A percentile compares a stretch with the other conserved stretches of the same genome.
Evolutionary conservation across 2,797 vertebrate genomes (phyloP).

Genomic region (Acipenser ruthenus): DNA sequence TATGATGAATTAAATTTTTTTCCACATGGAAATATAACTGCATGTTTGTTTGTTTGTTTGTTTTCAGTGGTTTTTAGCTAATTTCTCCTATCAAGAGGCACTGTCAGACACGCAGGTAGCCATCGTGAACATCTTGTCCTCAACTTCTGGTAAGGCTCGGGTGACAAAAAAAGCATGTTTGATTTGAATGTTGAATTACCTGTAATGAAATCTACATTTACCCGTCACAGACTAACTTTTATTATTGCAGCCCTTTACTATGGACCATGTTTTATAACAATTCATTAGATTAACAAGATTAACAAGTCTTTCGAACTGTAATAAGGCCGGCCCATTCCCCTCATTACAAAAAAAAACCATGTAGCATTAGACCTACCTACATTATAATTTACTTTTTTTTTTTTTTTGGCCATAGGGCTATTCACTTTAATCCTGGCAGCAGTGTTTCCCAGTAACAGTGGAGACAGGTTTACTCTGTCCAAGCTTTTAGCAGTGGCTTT

Average conservation of each 20-base stretch:
- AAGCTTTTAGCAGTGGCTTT: slow-evolving; percentile 85
- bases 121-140: slow-evolving; percentile 89
- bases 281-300: no score
- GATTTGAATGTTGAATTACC: no score
- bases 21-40: no score
- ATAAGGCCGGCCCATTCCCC: no score
- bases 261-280: not conserved
- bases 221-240: no score
- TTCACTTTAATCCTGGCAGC: slow-evolving; percentile 90
- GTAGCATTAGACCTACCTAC: not conserved
- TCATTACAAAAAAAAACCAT: no score
- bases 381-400: not conserved
- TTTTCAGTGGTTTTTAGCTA: slow-evolving; percentile 90
- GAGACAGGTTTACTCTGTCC: slow-evolving; percentile 90
- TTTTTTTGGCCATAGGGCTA: slow-evolving; percentile 59
- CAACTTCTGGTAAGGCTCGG: slow-evolving; percentile 78
- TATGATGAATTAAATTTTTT: no score
- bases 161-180: not conserved
- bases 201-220: no score
- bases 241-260: not conserved
- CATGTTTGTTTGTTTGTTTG: slow-evolving; percentile 11
- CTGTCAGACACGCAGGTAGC: slow-evolving; percentile 87
- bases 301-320: no score
- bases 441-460: slow-evolving; percentile 94
- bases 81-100: slow-evolving; percentile 91